phyloP scores from a whole-genome alignment of 2,888 invertebrate species.

The Sinelater perroti region DNA sequence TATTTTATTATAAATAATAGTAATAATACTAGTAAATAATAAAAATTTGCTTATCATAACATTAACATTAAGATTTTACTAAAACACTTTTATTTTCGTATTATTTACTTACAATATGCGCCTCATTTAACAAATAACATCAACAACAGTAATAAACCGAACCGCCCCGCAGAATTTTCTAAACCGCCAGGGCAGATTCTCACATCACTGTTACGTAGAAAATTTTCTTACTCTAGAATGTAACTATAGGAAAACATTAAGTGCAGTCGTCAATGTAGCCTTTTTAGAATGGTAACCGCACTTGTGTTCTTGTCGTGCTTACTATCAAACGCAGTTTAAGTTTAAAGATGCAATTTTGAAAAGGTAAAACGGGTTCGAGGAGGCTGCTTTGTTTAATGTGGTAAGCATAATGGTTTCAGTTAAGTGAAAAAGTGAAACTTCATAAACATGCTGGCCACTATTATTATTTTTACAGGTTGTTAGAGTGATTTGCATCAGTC shows the following conservation, averaged over 20 bases:
- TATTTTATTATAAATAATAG: slow-evolving; percentile 17
- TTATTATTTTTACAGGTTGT: slow-evolving; percentile 5
- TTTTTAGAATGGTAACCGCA: slow-evolving; percentile 7
- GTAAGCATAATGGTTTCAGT: slow-evolving; percentile 8
- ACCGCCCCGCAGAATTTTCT: slow-evolving; percentile 44
- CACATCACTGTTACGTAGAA: slow-evolving; percentile 49
- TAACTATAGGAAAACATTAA: slow-evolving; percentile 48
- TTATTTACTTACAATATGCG: slow-evolving; percentile 75
- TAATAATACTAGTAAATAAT: not conserved
- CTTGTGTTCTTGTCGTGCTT: not conserved
- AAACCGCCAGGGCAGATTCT: slow-evolving; percentile 47
- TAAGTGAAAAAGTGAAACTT: slow-evolving; percentile 7
- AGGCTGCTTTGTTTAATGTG: slow-evolving; percentile 2
- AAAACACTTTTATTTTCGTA: slow-evolving; percentile 48
- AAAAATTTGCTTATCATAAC: not conserved
- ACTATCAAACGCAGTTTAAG: slow-evolving; percentile 20
- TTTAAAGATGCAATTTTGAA: slow-evolving; percentile 10
- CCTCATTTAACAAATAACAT: slow-evolving; percentile 80
- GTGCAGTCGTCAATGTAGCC: slow-evolving; percentile 39
- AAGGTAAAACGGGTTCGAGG: slow-evolving; percentile 17
- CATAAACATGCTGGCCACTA: not conserved
- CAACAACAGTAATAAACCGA: slow-evolving; percentile 68
- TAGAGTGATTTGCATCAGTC: not conserved
- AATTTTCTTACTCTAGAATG: slow-evolving; percentile 47
- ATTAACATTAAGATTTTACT: slow-evolving; percentile 37